phyloP scores from a whole-genome alignment of 2,888 invertebrate genomes.

The Drosophila eohydei region DNA sequence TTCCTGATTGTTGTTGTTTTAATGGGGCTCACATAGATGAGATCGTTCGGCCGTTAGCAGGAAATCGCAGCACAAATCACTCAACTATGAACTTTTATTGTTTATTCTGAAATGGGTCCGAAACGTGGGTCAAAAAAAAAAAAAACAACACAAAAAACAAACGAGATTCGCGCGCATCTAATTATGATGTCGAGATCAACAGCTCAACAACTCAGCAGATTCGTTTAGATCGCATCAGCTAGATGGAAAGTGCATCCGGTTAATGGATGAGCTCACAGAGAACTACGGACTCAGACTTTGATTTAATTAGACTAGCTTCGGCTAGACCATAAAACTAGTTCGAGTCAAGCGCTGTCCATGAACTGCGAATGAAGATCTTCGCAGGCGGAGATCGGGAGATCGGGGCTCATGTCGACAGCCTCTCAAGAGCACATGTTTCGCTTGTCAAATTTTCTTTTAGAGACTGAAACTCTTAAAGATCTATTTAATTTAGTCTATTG shows the following conservation, averaged over 20 bases:
- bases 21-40: slow-evolving; percentile 14
- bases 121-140: slow-evolving; percentile 28
- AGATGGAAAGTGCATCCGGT: slow-evolving; percentile 30
- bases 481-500: too few relatives aligned
- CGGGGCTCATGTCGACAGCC: not conserved
- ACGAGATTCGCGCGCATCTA: slow-evolving; percentile 12
- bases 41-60: slow-evolving; percentile 31
- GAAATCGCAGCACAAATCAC: slow-evolving; percentile 30
- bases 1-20: slow-evolving; percentile 31
- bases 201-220: slow-evolving; percentile 2
- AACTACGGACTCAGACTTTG: not conserved
- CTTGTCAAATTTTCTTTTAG: not conserved
- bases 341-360: too few relatives aligned
- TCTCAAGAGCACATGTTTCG: not conserved
- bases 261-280: slow-evolving; percentile 3
- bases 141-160: not conserved
- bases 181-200: slow-evolving; percentile 25
- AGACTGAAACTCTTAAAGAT: not conserved
- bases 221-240: slow-evolving; percentile 11
- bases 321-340: not conserved
- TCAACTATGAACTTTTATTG: slow-evolving; percentile 42
- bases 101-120: slow-evolving; percentile 3
- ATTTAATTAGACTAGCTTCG: slow-evolving; percentile 1
- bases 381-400: not conserved
- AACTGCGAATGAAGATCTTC: not conserved